Percentiles rank a stretch among this genome's conserved stretches.
Evolutionary conservation across 2,888 invertebrate genomes (phyloP).

Genomic region (Torymus aiolomorphi): DNA sequence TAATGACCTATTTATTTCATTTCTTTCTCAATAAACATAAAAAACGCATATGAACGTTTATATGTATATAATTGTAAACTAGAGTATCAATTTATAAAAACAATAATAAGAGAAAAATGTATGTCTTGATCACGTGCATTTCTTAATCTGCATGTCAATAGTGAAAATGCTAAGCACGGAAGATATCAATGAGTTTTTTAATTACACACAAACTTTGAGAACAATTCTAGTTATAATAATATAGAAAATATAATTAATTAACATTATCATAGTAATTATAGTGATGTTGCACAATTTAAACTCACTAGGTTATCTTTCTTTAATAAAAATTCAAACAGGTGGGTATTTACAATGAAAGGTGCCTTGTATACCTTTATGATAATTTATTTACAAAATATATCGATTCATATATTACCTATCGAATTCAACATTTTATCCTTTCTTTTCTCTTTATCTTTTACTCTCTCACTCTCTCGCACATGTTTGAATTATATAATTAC

Average conservation of each 20-base stretch:
- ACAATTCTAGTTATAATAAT: conserved; percentile 40
- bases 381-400: conserved; percentile 76
- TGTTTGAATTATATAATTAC: conserved; percentile 61
- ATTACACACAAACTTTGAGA: conserved; percentile 40
- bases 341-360: conserved; percentile 71
- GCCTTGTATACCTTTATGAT: conserved; percentile 71
- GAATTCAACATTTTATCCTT: conserved; percentile 71
- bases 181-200: conserved; percentile 46
- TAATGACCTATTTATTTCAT: conserved; percentile 42
- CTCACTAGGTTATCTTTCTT: conserved; percentile 63
- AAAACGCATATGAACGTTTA: conserved; percentile 36
- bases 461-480: conserved; percentile 26
- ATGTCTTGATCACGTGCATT: conserved; percentile 26
- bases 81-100: conserved; percentile 70
- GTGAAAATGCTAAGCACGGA: conserved; percentile 50
- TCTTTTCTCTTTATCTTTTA: conserved; percentile 8
- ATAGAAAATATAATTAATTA: conserved; percentile 45
- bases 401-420: conserved; percentile 74
- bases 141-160: conserved; percentile 34
- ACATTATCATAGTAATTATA: conserved; percentile 59
- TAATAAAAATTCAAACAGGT: conserved; percentile 73
- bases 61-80: conserved; percentile 71
- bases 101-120: conserved; percentile 60
- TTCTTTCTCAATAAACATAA: conserved; percentile 43
- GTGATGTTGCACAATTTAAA: conserved; percentile 66